A percentile compares a stretch with the other conserved stretches of the same genome.
Conservation (phyloP, 1,140 invertebrate genomes). For the Trichomalopsis sarcophagae region DNA sequence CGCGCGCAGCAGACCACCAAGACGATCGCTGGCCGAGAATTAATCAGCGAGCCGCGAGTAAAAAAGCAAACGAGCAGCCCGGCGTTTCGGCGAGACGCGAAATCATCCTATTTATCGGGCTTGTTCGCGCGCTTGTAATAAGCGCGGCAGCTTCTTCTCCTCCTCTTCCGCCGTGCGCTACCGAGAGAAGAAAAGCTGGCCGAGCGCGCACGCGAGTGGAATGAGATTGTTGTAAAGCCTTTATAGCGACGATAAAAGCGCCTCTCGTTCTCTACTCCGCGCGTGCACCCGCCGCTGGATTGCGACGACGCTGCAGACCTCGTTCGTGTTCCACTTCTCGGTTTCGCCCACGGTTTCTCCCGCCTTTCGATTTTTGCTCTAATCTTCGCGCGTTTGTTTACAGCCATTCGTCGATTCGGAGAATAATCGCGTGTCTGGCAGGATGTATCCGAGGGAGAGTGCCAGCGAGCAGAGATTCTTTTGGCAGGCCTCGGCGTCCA, state of each 20-base stretch:
- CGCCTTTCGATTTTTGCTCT: neutral
- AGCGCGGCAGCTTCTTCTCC: neutral
- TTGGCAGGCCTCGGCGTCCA: too few relatives aligned
- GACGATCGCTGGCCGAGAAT: neutral
- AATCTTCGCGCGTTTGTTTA: neutral
- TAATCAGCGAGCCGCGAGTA: neutral
- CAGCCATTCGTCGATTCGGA: too few relatives aligned
- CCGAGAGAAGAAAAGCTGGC: neutral
- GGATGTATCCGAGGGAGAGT: too few relatives aligned
- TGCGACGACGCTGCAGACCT: neutral
- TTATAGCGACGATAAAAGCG: slow-evolving; percentile 61
- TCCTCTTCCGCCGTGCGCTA: too few relatives aligned
- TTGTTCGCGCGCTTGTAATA: slow-evolving; percentile 22
- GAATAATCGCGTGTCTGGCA: too few relatives aligned
- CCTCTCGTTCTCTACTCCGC: neutral
- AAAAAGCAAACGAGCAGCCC: neutral
- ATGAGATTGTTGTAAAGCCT: slow-evolving; percentile 63
- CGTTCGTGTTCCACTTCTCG: neutral
- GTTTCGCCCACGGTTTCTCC: neutral
- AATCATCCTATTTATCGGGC: neutral
- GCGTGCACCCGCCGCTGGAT: too few relatives aligned
- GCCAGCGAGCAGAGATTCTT: too few relatives aligned
- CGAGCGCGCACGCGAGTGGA: slow-evolving; percentile 50
- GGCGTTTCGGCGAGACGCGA: neutral
- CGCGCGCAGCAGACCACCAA: neutral